Base-by-base conservation (phyloP, 2,113 vertebrate genomes). In the Hyperopisus bebe region DNA sequence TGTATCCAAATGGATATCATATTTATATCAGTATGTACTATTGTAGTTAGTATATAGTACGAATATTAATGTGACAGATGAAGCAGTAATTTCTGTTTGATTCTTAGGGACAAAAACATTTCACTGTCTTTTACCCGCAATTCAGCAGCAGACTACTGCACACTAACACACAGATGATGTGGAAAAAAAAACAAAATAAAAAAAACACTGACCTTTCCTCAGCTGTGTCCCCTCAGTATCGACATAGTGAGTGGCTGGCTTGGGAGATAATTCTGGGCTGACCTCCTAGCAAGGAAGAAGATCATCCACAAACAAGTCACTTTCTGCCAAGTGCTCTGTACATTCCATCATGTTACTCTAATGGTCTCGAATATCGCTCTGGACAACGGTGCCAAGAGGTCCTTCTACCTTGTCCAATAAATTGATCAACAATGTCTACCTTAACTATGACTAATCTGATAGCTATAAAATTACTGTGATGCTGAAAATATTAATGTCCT, bases 121-220 rank as follows among this genome's bases (percentile, higher is more conserved):
- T 80, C 74, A 42, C 15, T 13, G 11, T 39, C 42, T 46, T 82
- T 84, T 46, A 44, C 44, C 82, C 44, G 46, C 5, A 53, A 55
- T 19, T 55, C 6, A 24, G n/a, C 7, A 53, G 85, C 9, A 35
- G 24, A 19, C 5, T 21, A 35, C 21, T 0, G 27, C 11, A 87
- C 13, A 48, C 2, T 4, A n/a, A 84, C 1, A n/a, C 44, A 48
- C 8, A 86, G 8, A 66, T 27, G 9, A 48, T 13, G 46, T 27
- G n/a, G 5, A 11, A 39, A 8, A 15, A 15, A 0, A 7, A 6
- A 39, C 2, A 7, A 55, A 53, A 35, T 0, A 86, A 10, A 86
- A 35, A 39, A 66, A 2, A 2, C 77, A 55, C 66, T 92, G 95
- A 99, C 98, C 96, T 96, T 96, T 98, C 93, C 96, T 96, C 83